These are phyloP conservation scores for Cladopsammia gracilis DNA, from an alignment of 64 coral and sea anemone species.

Conservation along the genomic window DNA sequence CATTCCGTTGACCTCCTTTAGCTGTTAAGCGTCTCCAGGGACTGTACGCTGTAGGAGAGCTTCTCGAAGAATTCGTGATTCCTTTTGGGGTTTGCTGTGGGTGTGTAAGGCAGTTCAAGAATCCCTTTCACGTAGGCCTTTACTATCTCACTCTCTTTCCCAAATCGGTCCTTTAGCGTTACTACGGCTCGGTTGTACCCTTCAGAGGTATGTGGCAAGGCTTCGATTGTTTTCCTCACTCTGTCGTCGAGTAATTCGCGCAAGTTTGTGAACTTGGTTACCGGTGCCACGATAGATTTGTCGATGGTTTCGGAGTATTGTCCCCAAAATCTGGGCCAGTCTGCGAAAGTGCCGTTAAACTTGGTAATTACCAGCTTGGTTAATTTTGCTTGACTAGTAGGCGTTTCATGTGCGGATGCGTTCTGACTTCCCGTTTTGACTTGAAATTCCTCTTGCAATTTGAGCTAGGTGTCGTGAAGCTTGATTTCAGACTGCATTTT, in stretches of 20 bases:
- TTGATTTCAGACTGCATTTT: no score
- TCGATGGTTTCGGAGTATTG: no score
- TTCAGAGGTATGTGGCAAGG: background rate
- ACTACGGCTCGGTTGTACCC: slow-evolving; percentile 20
- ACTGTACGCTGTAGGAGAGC: background rate
- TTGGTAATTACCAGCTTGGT: no score
- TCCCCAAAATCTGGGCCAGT: no score
- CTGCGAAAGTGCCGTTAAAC: no score
- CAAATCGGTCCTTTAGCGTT: background rate
- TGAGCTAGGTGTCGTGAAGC: no score
- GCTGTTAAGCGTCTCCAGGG: background rate
- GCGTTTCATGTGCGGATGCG: no score
- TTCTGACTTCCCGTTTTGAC: no score
- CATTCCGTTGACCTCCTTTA: background rate
- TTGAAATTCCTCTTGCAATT: no score
- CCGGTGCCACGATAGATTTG: background rate
- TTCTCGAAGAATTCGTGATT: no score
- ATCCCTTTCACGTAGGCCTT: background rate
- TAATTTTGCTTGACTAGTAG: no score
- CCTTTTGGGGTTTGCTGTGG: background rate
- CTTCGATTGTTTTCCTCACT: slow-evolving; percentile 3
- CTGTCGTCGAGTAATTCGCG: background rate
- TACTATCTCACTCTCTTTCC: background rate
- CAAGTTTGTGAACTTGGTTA: background rate
- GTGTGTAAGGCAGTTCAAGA: background rate